Percentiles rank a stretch among this genome's conserved stretches.
Evolutionary conservation across 2,797 vertebrate species (phyloP).

Genomic region (Capromys pilorides): DNA sequence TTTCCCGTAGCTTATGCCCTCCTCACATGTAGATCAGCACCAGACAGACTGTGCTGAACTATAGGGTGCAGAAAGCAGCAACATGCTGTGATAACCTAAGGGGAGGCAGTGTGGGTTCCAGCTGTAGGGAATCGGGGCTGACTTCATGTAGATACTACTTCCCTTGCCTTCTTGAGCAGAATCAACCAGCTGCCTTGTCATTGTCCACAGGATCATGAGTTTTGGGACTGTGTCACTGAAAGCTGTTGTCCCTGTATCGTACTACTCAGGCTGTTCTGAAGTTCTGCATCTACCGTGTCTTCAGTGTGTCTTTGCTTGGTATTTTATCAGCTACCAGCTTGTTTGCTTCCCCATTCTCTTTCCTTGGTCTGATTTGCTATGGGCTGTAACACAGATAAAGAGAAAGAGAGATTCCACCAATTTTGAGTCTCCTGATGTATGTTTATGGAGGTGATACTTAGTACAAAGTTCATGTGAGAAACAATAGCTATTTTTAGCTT

Average conservation of each 20-base stretch:
- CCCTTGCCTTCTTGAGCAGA: neutral
- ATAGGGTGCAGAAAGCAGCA: neutral
- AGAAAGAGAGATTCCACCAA: neutral
- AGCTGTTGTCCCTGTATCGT: rapidly evolving
- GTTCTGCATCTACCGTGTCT: neutral
- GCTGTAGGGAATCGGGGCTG: neutral
- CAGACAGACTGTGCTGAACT: neutral
- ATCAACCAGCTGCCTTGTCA: neutral
- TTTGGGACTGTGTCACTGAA: neutral
- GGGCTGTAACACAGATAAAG: neutral
- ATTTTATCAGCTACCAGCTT: neutral
- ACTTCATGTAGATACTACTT: neutral
- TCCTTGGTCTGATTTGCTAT: neutral
- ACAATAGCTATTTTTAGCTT: neutral
- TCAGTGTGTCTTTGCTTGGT: neutral
- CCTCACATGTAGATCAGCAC: rapidly evolving
- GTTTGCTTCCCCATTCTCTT: neutral
- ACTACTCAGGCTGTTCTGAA: neutral
- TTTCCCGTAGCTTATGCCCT: neutral
- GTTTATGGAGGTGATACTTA: neutral
- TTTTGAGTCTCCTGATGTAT: neutral
- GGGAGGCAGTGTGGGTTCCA: neutral
- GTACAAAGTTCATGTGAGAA: slow-evolving; percentile 7
- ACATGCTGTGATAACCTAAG: neutral
- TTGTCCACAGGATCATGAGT: neutral